Conservation (phyloP, 1,140 invertebrate genomes). For the Medauroidea extradentata region DNA sequence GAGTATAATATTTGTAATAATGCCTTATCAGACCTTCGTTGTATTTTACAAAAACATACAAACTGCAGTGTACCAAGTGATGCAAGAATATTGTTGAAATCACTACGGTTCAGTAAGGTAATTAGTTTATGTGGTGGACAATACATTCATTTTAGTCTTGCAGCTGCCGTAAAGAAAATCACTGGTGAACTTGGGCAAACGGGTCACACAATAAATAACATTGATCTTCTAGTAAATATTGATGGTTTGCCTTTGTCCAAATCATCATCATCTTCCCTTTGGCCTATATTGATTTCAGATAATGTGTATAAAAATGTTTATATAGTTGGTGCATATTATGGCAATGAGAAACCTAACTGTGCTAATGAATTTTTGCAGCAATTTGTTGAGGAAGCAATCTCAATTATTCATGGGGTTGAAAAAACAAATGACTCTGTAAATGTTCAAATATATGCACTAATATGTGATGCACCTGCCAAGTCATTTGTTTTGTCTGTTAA, state of each 20-base stretch:
- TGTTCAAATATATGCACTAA: constrained; percentile 19
- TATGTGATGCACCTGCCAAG: constrained; percentile 27
- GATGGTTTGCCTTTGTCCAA: constrained; percentile 25
- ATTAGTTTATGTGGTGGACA: constrained; percentile 14
- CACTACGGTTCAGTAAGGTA: not conserved
- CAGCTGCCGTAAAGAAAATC: constrained; percentile 8
- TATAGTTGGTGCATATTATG: constrained; percentile 23
- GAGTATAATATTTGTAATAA: not conserved
- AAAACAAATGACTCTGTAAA: constrained; percentile 8
- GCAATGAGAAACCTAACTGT: constrained; percentile 20
- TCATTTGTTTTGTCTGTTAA: constrained; percentile 23
- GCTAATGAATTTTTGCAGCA: constrained; percentile 16
- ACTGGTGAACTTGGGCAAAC: not conserved
- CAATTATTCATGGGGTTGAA: constrained; percentile 16
- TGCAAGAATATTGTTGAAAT: too few relatives aligned
- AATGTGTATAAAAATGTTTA: constrained; percentile 15
- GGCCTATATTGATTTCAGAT: constrained; percentile 24
- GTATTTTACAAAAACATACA: too few relatives aligned
- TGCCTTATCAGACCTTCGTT: not conserved
- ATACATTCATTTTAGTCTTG: constrained; percentile 19
- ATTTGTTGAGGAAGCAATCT: constrained; percentile 23
- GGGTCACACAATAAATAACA: not conserved
- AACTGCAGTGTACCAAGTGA: too few relatives aligned
- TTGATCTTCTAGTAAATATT: constrained; percentile 23
- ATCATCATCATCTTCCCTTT: constrained; percentile 17